Evolutionary conservation across 2,888 invertebrate species (phyloP), one percentile per base, ranked within the genome.

Genomic region (Agrochola circellaris): DNA sequence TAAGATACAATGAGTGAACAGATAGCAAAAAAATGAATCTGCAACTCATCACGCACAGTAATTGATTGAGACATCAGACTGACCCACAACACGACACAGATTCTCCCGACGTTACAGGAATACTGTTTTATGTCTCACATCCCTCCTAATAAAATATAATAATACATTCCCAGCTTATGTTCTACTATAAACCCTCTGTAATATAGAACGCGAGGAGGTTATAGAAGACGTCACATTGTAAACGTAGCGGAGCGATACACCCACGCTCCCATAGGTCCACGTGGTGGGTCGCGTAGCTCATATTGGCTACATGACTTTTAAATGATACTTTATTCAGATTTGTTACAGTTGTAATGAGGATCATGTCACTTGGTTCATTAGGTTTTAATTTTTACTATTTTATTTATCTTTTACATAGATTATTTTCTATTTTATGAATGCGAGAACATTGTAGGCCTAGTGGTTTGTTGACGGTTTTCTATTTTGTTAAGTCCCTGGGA

Each of bases 141-240:
- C 64, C 60, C 73, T 66, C 38, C 61, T 69, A 68, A 68, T 68
- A 73, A 81, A 81, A 83, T 78, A 81, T 77, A 61, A 79, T 75
- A 82, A 79, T 75, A 76, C 67, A 76, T 75, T 65, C 58, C 26
- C 34, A 74, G 23, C 78, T 58, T 65, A 74, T 54, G 42, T 54
- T 34, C 38, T 67, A 17, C 0, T 34, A 17, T 67, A 30, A 68
- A 58, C 56, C 77, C 58, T 68, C n/a, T 23, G 62, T 51, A 26
- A 38, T 2, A 64, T 26, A 64, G 62, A 76, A 23, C 30, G 76
- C 60, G 60, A 30, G 2, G 26, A 54, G 20, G 4, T 26, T 20
- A 0, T 34, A 51, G 17, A 30, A n/a, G 23, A 75, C 17, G 17
- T 30, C 23, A 23, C 17, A 38, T 23, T 54, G n/a, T 54, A 7